phyloP scores from a whole-genome alignment of 2,888 invertebrate species.

The Trilocha varians region DNA sequence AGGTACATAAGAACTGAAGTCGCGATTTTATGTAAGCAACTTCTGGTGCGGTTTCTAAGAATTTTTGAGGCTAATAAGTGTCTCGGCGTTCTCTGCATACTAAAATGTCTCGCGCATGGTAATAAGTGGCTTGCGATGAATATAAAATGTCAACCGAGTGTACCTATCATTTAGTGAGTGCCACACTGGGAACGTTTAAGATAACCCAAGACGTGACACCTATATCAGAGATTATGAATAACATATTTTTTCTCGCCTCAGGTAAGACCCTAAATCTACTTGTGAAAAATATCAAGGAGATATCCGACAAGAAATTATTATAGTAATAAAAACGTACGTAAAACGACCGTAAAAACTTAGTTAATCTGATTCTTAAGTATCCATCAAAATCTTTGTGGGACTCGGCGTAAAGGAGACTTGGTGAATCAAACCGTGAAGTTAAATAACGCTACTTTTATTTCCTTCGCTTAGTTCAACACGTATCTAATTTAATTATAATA shows the following conservation, averaged over 20 bases:
- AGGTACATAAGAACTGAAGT: conserved; percentile 50
- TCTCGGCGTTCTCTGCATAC: conserved; percentile 59
- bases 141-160: conserved; percentile 53
- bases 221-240: conserved; percentile 36
- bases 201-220: conserved; percentile 44
- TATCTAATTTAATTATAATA: too few relatives aligned
- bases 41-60: conserved; percentile 49
- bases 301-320: background rate
- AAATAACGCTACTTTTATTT: too few relatives aligned
- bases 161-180: conserved; percentile 49
- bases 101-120: conserved; percentile 59
- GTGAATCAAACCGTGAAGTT: background rate
- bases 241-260: background rate
- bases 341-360: background rate
- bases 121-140: conserved; percentile 56
- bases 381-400: background rate
- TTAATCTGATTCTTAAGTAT: background rate
- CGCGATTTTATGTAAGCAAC: conserved; percentile 48
- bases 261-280: background rate
- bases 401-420: background rate
- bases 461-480: too few relatives aligned
- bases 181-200: conserved; percentile 43
- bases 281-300: background rate
- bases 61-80: conserved; percentile 72
- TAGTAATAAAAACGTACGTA: background rate